Evolutionary conservation across 2,888 invertebrate species (phyloP).

Genomic region (Ochropleura leucogaster): DNA sequence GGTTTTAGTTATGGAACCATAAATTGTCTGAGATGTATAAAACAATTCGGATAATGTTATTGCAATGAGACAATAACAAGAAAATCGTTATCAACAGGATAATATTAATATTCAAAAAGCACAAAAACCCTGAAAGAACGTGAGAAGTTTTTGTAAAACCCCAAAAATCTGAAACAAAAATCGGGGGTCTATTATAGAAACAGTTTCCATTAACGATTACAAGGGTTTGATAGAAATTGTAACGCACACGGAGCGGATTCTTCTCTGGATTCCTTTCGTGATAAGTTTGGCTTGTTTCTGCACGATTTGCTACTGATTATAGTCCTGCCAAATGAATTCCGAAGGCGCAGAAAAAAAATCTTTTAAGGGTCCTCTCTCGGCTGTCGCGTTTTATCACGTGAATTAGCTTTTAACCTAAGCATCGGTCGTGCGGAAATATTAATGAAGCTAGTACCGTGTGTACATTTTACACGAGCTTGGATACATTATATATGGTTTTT

Average conservation of each 20-base stretch:
- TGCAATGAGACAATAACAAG: neutral
- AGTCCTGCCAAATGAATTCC: slow-evolving; percentile 78
- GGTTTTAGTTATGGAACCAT: too few relatives aligned
- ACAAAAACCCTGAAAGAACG: neutral
- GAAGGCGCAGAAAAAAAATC: slow-evolving; percentile 74
- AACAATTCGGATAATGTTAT: neutral
- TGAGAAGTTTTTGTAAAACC: slow-evolving; percentile 25
- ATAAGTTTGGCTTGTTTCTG: slow-evolving; percentile 80
- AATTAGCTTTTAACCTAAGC: slow-evolving; percentile 61
- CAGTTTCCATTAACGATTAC: slow-evolving; percentile 62
- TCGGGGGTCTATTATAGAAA: slow-evolving; percentile 44
- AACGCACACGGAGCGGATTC: slow-evolving; percentile 73
- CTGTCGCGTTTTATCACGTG: slow-evolving; percentile 57
- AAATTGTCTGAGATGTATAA: neutral
- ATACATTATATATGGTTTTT: slow-evolving; percentile 8
- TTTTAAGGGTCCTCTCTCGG: slow-evolving; percentile 55
- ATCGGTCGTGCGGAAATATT: slow-evolving; percentile 58
- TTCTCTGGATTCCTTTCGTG: slow-evolving; percentile 77
- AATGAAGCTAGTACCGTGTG: slow-evolving; percentile 46
- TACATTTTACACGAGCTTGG: slow-evolving; percentile 26
- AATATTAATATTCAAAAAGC: neutral
- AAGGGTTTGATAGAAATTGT: slow-evolving; percentile 69
- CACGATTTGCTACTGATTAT: slow-evolving; percentile 84
- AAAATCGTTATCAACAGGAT: neutral
- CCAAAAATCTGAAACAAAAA: slow-evolving; percentile 29